Base-by-base conservation (phyloP, 2,888 invertebrate species). In the Eurois occulta region DNA sequence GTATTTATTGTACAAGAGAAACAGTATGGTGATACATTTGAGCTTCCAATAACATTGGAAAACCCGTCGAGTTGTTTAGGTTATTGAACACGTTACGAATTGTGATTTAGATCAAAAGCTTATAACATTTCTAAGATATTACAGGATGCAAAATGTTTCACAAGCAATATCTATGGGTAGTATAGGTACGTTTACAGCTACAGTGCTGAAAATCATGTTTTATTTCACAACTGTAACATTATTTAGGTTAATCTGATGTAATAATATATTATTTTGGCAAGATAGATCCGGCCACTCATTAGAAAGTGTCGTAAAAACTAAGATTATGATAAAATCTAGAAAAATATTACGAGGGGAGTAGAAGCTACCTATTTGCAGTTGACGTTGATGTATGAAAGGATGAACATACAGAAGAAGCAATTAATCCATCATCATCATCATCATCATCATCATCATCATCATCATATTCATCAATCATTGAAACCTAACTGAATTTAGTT, bases 201-300 rank as follows among this genome's bases (percentile, higher is more conserved):
- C 16, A 72, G 41, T 62, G 52, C 32, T 58, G 18, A 69, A 66
- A 70, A 78, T 55, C 48, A 75, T 52, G 73, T 75, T 80, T 80
- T 67, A 77, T 77, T 77, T 77, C 55, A 55, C 58, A 66, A 72
- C 58, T 80, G 65, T 72, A 67, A 80, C 69, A 80, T 77, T 65
- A 84, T 84, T 84, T 62, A 75, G 84, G 84, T 84, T 77, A 84
- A 81, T 81, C 71, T 83, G 58, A 77, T 71, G 67, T 73, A 62
- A 75, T 80, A 48, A 67, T 81, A 80, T 80, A 77, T 84, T 84
- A 84, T 84, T 84, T 84, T 84, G 81, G 55, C 77, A 84, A 67
- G 70, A n/a, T 58, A 46, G 55, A 80, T 84, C 70, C 69, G 74
- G 72, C 4, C 58, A 46, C 41, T 75, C 77, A 70, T 77, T 70